Base-by-base conservation (phyloP, 2,113 vertebrate genomes). In the Oreocharis arfaki region DNA sequence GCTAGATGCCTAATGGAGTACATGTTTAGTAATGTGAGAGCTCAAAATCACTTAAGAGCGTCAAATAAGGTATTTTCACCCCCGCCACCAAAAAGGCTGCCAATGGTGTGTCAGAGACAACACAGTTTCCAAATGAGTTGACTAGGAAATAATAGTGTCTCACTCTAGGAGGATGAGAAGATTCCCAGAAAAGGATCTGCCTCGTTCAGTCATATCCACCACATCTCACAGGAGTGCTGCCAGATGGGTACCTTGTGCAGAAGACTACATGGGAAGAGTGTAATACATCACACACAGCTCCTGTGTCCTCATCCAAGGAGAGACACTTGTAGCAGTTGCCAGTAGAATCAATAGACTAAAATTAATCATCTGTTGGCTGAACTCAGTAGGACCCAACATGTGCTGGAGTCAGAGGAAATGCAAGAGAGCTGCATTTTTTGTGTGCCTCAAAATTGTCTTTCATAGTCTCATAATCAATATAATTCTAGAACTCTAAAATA, bases 331-430 rank as follows among this genome's bases (percentile, higher is more conserved):
- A 88, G 44, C 41, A 56, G 39, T 49, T 92, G 87, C 82, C 87
- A 87, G 84, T 70, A 67, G 71, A 88, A 93, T 90, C 78, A 55
- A 90, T 37, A 90, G 52, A 59, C 33, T 85, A 84, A 91, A 94
- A 93, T 96, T 93, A 93, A 95, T 96, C 80, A 73, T 76, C 61
- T 28, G 27, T 53, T 77, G 88, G 24, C 63, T 86, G 73, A 95
- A 90, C 64, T 90, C 76, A 24, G 42, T 42, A 83, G 52, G 23
- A 87, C 5, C 24, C 70, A 91, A n/a, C 1, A 5, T 13, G 19
- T 71, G 44, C n/a, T 82, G 8, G 42, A 87, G 70, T 76, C 52
- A 90, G 53, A 75, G 55, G 52, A 90, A 93, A 79, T 1, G 1
- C 37, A 68, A 52, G 63, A 78, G 33, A 81, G 30, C 7, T 1